phyloP scores from a whole-genome alignment of 2,797 vertebrate genomes.

The Tympanoctomys barrerae region DNA sequence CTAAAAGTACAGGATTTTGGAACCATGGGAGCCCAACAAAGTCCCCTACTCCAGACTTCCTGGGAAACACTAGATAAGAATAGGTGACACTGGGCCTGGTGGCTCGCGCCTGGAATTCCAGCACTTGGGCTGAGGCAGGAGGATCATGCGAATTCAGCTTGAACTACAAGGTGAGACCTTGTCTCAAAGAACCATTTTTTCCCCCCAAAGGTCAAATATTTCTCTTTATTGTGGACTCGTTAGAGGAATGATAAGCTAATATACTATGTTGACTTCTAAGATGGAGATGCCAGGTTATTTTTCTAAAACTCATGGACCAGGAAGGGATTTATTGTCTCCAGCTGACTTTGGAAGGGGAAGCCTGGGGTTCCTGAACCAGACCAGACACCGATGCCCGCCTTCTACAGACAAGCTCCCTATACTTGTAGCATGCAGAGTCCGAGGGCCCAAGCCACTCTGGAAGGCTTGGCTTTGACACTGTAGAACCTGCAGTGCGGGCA shows the following conservation, averaged over 20 bases:
- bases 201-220: not conserved
- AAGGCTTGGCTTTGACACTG: not conserved
- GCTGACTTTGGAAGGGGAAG: not conserved
- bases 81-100: not conserved
- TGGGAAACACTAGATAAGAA: not conserved
- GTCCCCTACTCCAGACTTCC: not conserved
- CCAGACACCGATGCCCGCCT: not conserved
- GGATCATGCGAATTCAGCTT: not conserved
- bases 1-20: not conserved
- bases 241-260: not conserved
- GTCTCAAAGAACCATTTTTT: not conserved
- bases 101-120: not conserved
- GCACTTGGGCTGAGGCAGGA: not conserved
- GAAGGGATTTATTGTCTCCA: not conserved
- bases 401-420: not conserved
- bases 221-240: not conserved
- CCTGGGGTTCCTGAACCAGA: not conserved
- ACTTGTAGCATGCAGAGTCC: not conserved
- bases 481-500: not conserved
- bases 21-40: not conserved
- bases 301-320: not conserved
- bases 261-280: not conserved
- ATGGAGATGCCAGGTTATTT: accelerated
- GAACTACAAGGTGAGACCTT: not conserved
- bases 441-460: not conserved